Conservation (phyloP, 2,797 vertebrate species). For the Myotis findleyi region DNA sequence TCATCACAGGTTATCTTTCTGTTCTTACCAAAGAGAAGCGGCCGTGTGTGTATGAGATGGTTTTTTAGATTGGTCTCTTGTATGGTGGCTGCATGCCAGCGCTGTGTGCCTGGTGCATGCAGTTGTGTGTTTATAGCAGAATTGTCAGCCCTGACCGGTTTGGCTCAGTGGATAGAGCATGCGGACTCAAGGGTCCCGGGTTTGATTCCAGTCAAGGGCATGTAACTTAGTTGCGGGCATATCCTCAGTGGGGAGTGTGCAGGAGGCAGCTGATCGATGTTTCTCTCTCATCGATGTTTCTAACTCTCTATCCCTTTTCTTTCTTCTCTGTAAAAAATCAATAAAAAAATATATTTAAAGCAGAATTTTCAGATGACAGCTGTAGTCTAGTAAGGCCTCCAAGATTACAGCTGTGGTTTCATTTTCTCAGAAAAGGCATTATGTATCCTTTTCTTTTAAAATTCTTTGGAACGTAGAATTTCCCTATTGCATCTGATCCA, state of each 20-base stretch:
- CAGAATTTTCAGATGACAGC: background rate
- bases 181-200: too few species aligned
- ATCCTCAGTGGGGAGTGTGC: too few species aligned
- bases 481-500: fast-evolving
- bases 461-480: background rate
- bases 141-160: background rate
- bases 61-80: background rate
- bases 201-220: too few species aligned
- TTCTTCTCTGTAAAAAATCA: too few species aligned
- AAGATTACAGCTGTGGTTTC: background rate
- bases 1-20: background rate
- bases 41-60: background rate
- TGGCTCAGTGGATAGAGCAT: too few species aligned
- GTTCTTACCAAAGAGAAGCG: background rate
- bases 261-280: too few species aligned
- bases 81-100: too few species aligned
- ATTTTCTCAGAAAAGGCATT: background rate
- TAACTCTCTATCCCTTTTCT: too few species aligned
- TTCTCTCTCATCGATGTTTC: too few species aligned
- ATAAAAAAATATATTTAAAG: background rate
- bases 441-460: background rate
- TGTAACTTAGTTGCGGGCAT: too few species aligned
- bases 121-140: background rate
- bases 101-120: background rate
- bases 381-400: background rate